A percentile compares a stretch with the other conserved stretches of the same genome.
Conservation (phyloP, 2,797 vertebrate genomes). For the Nannoperca australis region DNA sequence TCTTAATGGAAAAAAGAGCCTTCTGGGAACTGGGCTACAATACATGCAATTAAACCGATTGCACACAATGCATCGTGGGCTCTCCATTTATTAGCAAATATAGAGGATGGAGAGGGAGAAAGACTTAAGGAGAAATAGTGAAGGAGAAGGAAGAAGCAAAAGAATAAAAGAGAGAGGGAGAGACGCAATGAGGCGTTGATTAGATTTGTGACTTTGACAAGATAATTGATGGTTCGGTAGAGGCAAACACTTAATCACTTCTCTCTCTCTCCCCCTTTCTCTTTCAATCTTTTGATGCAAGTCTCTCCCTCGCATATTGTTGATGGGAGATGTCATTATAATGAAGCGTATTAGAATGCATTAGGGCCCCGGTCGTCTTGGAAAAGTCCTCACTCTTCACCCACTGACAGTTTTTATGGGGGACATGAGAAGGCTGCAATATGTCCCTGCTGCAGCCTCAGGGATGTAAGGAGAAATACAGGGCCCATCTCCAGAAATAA, state of each 20-base stretch:
- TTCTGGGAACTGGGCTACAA: conserved; percentile 67
- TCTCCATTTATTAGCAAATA: conserved; percentile 62
- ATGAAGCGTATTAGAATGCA: conserved; percentile 84
- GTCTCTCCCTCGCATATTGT: conserved; percentile 71
- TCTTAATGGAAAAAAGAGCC: conserved; percentile 73
- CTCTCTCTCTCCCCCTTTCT: conserved; percentile 47
- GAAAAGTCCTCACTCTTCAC: conserved; percentile 73
- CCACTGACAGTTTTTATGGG: conserved; percentile 75
- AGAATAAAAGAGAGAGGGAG: conserved; percentile 23
- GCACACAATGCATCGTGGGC: conserved; percentile 55
- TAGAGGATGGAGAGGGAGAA: conserved; percentile 32
- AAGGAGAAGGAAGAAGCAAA: conserved; percentile 29
- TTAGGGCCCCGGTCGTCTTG: conserved; percentile 69
- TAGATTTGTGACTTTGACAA: conserved; percentile 87
- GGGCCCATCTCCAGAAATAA: conserved; percentile 59
- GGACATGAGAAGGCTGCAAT: conserved; percentile 73
- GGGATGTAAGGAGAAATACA: conserved; percentile 65
- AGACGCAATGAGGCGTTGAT: conserved; percentile 78
- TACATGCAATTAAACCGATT: conserved; percentile 74
- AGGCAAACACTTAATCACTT: conserved; percentile 85
- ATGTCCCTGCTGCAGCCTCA: conserved; percentile 67
- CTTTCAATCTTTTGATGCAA: conserved; percentile 52
- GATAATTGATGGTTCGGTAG: conserved; percentile 85
- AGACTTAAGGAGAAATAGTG: conserved; percentile 34
- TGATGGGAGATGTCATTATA: conserved; percentile 81